These are phyloP conservation scores for Hippasteria phrygiana DNA, from an alignment of 53 echinoderm and acorn worm genomes.

Conservation along the genomic window DNA sequence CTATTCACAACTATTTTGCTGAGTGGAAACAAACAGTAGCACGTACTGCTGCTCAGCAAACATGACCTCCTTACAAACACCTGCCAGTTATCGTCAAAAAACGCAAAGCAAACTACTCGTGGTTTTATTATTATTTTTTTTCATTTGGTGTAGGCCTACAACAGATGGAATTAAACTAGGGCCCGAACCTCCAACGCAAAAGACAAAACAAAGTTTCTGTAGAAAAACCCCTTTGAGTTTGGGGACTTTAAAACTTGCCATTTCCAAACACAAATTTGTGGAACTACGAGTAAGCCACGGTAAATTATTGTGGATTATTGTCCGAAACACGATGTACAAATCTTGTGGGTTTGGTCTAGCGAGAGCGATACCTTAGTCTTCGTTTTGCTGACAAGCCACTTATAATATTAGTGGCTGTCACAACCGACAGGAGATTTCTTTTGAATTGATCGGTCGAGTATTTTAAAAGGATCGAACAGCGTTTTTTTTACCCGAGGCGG, in stretches of 20 bases:
- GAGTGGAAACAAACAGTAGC: constrained; percentile 60
- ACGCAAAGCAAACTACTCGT: constrained; percentile 7
- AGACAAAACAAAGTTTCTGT: not conserved
- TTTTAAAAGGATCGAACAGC: not conserved
- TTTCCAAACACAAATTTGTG: not conserved
- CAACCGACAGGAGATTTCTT: not conserved
- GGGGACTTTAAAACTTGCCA: not conserved
- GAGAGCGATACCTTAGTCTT: not conserved
- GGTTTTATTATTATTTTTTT: constrained; percentile 10
- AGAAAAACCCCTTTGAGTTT: not conserved
- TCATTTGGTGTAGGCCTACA: too few species aligned
- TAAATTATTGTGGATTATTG: constrained; percentile 34
- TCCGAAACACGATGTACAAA: constrained; percentile 47
- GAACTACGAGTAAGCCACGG: constrained; percentile 14
- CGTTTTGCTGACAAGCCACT: not conserved
- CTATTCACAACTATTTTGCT: constrained; percentile 51
- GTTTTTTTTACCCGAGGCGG: not conserved
- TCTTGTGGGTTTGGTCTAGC: not conserved
- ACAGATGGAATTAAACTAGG: not conserved
- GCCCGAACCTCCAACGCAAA: not conserved
- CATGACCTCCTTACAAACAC: constrained; percentile 62
- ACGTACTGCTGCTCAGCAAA: constrained; percentile 47
- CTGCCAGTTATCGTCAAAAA: constrained; percentile 59
- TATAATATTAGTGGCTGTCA: constrained; percentile 40
- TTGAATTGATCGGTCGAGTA: not conserved